These are phyloP conservation scores for Leptoclinus maculatus DNA, from an alignment of 2,797 vertebrate genomes.

Conservation along the genomic window DNA sequence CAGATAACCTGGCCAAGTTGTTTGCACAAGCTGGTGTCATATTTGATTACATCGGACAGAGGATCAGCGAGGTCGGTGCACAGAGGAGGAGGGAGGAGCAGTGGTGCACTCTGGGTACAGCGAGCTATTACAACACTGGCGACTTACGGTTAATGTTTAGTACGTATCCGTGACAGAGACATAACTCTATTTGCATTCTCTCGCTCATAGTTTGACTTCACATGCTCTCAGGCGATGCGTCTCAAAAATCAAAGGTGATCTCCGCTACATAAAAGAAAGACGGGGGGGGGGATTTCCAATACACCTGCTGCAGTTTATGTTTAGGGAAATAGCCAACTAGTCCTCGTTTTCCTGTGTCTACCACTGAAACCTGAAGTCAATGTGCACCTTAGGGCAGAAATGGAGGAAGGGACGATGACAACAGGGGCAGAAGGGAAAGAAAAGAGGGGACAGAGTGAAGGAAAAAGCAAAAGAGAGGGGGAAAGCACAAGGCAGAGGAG, in stretches of 20 bases:
- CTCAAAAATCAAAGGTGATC: conserved; percentile 69
- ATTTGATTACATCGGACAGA: conserved; percentile 63
- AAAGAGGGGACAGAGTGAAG: conserved; percentile 1
- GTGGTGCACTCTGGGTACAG: conserved; percentile 1
- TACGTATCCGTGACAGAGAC: conserved; percentile 26
- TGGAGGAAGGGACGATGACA: conserved; percentile 12
- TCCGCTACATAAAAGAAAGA: conserved; percentile 43
- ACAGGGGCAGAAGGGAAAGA: conserved; percentile 20
- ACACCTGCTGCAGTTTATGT: conserved; percentile 72
- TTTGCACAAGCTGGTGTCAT: conserved; percentile 69
- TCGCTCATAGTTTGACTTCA: conserved; percentile 21
- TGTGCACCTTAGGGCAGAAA: conserved; percentile 44
- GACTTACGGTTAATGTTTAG: conserved; percentile 34
- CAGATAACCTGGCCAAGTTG: conserved; percentile 47
- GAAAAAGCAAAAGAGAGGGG: neutral
- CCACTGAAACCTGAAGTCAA: conserved; percentile 68
- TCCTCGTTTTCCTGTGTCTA: conserved; percentile 55
- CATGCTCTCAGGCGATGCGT: conserved; percentile 44
- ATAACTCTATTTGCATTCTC: conserved; percentile 47
- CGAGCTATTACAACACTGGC: conserved; percentile 26
- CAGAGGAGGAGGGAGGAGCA: conserved; percentile 18
- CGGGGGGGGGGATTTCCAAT: conserved; percentile 63
- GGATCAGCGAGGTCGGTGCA: conserved; percentile 48
- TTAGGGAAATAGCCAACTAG: conserved; percentile 62
- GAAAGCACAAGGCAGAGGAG: neutral